These are phyloP conservation scores for Cyprinodon diabolis DNA, from an alignment of 2,797 vertebrate genomes.

Conservation along the genomic window DNA sequence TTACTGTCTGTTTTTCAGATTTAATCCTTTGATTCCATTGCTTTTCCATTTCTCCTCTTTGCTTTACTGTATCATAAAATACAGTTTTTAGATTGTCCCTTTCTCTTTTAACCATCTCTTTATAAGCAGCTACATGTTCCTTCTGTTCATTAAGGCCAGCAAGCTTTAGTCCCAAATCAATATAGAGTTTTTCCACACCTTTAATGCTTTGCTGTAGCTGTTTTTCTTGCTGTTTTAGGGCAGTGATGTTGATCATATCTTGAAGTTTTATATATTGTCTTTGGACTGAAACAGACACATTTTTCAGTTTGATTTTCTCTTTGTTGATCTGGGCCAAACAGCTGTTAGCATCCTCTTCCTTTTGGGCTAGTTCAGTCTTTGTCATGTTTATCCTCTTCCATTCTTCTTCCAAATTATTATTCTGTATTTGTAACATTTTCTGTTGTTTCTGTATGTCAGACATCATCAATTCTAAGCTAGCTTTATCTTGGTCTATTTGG, in stretches of 20 bases:
- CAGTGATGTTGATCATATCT: neutral
- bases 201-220: neutral
- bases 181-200: neutral
- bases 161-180: neutral
- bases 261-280: neutral
- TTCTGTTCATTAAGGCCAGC: neutral
- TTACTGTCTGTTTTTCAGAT: neutral
- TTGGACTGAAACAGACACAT: neutral
- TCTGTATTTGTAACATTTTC: neutral
- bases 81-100: neutral
- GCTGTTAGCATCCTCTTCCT: neutral
- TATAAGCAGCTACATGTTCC: neutral
- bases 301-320: conserved; percentile 12
- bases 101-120: neutral
- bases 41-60: neutral
- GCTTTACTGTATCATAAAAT: neutral
- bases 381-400: neutral
- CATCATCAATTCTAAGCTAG: neutral
- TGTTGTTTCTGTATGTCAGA: neutral
- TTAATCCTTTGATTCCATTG: neutral
- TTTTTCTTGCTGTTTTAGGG: neutral
- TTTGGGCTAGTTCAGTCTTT: conserved; percentile 2
- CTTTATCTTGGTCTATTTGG: neutral
- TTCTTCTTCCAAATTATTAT: neutral
- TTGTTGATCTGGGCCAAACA: neutral